Evolutionary conservation across 1,140 invertebrate genomes (phyloP), one percentile per base, ranked within the genome.

Genomic region (Phocides pigmalion): DNA sequence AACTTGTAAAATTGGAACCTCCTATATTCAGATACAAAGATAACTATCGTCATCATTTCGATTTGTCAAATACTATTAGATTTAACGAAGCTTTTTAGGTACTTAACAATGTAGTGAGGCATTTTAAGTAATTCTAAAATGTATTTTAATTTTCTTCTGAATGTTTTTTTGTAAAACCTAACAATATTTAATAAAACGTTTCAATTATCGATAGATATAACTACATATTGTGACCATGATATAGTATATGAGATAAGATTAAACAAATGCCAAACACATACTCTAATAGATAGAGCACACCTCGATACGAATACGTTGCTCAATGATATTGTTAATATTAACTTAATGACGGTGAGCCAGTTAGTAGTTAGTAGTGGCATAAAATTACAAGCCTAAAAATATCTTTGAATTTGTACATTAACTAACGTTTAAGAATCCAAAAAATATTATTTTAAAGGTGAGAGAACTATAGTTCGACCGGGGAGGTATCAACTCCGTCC

Each of bases 261-360:
- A 17, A 19, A 46, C 11, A 46, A 4, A 4, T 1, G 3, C 17
- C 42, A 5, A 44, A 20, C 2, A n/a, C 3, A 15, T 3, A 44
- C 17, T 4, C 9, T 6, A 44, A 46, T 46, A 46, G 44, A 46
- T 46, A 44, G 17, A 44, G 12, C 42, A 22, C 44, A 46, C 44
- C n/a, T 19, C 4, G 3, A 47, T 47, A 47, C n/a, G n/a, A n/a
- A n/a, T n/a, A n/a, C n/a, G n/a, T 8, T 3, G 25, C 25, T 28
- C 2, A 2, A 28, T 28, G 9, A 3, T 8, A 28, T 28, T 2
- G 5, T 1, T 28, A 28, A 28, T 28, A 8, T 28, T 28, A 4
- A 28, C 1, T 28, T 8, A 8, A 28, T 28, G 25, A 28, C 9
- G 6, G 25, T 28, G 3, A 28, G 6, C 25, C 5, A 28, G 25